phyloP scores from a whole-genome alignment of 2,113 vertebrate genomes.

The Aldabrachelys gigantea region DNA sequence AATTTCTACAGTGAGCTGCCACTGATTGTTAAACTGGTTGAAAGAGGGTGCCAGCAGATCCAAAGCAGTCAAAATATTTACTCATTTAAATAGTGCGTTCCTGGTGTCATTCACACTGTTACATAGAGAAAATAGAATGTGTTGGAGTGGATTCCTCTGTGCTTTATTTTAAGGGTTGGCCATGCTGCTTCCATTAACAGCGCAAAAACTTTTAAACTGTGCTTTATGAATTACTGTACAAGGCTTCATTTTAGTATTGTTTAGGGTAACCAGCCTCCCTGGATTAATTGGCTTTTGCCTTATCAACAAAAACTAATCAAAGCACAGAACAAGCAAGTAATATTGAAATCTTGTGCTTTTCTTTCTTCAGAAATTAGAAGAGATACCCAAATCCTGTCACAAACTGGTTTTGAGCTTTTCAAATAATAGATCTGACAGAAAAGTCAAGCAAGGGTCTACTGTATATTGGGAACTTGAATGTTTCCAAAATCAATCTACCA shows the following conservation, averaged over 20 bases:
- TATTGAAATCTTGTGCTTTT: neutral
- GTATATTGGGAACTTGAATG: neutral
- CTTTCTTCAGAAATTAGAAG: neutral
- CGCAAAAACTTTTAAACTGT: neutral
- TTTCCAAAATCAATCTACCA: neutral
- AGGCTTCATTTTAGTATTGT: neutral
- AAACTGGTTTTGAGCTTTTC: neutral
- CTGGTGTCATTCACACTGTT: neutral
- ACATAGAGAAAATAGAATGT: neutral
- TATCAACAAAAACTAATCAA: neutral
- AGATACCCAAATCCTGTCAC: neutral
- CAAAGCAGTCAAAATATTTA: neutral
- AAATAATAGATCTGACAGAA: neutral
- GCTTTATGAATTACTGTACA: neutral
- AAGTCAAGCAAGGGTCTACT: neutral
- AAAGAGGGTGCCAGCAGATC: neutral
- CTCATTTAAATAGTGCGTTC: neutral
- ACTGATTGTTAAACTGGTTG: neutral
- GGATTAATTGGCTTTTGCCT: neutral
- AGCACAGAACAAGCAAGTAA: neutral
- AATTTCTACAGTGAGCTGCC: too few relatives aligned
- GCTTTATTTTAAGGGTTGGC: neutral
- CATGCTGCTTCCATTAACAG: neutral
- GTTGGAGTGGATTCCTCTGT: neutral
- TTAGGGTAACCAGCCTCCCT: neutral